phyloP scores from a whole-genome alignment of 64 coral and sea anemone genomes.

The Porites australiensis region DNA sequence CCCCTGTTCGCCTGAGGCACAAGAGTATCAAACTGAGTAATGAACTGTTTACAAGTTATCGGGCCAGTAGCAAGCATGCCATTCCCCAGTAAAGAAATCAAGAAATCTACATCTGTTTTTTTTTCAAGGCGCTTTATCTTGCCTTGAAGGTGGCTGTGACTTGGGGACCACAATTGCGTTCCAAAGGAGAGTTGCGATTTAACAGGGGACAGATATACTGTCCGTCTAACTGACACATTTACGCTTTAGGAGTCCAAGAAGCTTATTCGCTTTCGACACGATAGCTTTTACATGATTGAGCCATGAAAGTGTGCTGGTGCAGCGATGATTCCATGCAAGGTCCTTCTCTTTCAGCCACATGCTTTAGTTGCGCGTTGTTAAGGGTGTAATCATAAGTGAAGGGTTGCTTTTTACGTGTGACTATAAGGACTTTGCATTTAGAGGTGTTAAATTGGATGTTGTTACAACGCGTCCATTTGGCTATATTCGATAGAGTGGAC shows the following conservation, averaged over 20 bases:
- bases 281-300: slow-evolving; percentile 1
- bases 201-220: background rate
- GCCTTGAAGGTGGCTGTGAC: too few species aligned
- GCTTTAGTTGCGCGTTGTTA: background rate
- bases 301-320: slow-evolving; percentile 32
- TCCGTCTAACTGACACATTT: slow-evolving; percentile 1
- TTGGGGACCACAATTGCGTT: background rate
- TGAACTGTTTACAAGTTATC: too few species aligned
- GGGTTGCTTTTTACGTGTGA: slow-evolving; percentile 32
- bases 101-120: too few species aligned
- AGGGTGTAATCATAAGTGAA: background rate
- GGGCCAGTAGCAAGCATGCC: too few species aligned
- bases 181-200: slow-evolving; percentile 24
- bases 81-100: too few species aligned
- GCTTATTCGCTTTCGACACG: slow-evolving; percentile 20
- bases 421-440: slow-evolving; percentile 47
- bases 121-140: too few species aligned
- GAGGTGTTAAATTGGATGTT: slow-evolving; percentile 60
- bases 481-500: slow-evolving; percentile 31
- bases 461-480: slow-evolving; percentile 36
- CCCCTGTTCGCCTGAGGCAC: too few species aligned
- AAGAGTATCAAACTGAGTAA: too few species aligned
- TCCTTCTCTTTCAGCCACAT: slow-evolving; percentile 6
- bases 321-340: slow-evolving; percentile 22
- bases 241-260: slow-evolving; percentile 28